Evolutionary conservation across 2,797 vertebrate species (phyloP).

Genomic region (Jordanella pulchra): DNA sequence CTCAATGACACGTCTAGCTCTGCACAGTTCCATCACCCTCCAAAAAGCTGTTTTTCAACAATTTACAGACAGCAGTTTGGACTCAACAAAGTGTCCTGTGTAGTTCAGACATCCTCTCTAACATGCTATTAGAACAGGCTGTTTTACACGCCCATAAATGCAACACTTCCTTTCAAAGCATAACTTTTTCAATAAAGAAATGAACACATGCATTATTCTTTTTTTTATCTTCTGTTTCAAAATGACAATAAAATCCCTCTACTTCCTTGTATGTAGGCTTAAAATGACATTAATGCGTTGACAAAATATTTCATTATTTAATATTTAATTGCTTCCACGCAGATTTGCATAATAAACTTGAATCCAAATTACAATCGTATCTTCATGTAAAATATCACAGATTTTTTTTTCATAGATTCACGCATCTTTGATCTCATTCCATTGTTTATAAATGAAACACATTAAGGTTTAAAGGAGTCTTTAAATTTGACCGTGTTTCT

Average conservation of each 20-base stretch:
- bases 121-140: conserved; percentile 3
- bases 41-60: neutral
- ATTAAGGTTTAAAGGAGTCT: neutral
- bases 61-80: conserved; percentile 4
- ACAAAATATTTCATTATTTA: neutral
- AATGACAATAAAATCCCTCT: neutral
- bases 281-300: neutral
- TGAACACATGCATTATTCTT: neutral
- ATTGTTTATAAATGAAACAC: neutral
- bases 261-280: neutral
- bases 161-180: neutral
- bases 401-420: neutral
- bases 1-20: neutral
- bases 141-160: neutral
- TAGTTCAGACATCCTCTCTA: conserved; percentile 2
- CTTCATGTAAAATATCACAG: too few relatives aligned
- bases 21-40: conserved; percentile 4
- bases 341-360: neutral
- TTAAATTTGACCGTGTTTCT: neutral
- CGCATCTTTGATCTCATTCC: neutral
- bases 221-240: neutral
- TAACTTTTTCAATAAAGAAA: neutral
- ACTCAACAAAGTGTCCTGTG: neutral
- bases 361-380: neutral
- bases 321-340: neutral